A percentile compares a stretch with the other conserved stretches of the same genome.
Evolutionary conservation across 2,113 vertebrate species (phyloP).

Genomic region (Oxyura jamaicensis): DNA sequence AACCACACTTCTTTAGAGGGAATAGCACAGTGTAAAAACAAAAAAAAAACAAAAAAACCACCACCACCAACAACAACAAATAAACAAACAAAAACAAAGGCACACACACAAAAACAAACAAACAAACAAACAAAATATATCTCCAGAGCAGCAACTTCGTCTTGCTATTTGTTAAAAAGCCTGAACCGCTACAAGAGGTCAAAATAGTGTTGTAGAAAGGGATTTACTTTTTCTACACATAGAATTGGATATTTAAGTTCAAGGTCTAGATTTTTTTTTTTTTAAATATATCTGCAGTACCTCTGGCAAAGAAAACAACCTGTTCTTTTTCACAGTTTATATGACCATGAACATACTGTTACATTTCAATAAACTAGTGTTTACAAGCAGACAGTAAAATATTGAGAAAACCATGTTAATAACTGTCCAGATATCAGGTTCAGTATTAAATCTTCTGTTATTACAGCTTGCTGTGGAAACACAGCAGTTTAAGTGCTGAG

Average conservation of each 20-base stretch:
- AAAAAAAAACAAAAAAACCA: neutral
- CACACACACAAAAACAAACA: neutral
- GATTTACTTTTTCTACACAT: neutral
- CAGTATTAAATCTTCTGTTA: conserved; percentile 53
- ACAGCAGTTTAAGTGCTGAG: conserved; percentile 12
- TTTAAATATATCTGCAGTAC: conserved; percentile 10
- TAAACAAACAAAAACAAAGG: neutral
- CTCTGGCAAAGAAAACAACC: conserved; percentile 1
- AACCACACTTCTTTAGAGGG: neutral
- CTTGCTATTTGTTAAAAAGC: neutral
- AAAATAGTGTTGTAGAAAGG: neutral
- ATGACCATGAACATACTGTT: neutral
- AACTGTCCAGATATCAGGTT: conserved; percentile 48
- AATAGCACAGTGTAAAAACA: neutral
- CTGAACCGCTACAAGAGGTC: neutral
- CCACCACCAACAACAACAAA: neutral
- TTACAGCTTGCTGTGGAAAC: conserved; percentile 48
- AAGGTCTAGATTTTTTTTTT: neutral
- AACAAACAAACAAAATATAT: neutral
- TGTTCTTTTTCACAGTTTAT: conserved; percentile 38
- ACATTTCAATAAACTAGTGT: conserved; percentile 55
- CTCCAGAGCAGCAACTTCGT: conserved; percentile 1
- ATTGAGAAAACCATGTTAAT: conserved; percentile 60
- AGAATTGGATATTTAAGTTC: neutral
- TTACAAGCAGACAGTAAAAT: conserved; percentile 54